Percentiles rank a stretch among this genome's conserved stretches.
Evolutionary conservation across 2,113 vertebrate species (phyloP).

Genomic region (Poeciliopsis occidentalis): DNA sequence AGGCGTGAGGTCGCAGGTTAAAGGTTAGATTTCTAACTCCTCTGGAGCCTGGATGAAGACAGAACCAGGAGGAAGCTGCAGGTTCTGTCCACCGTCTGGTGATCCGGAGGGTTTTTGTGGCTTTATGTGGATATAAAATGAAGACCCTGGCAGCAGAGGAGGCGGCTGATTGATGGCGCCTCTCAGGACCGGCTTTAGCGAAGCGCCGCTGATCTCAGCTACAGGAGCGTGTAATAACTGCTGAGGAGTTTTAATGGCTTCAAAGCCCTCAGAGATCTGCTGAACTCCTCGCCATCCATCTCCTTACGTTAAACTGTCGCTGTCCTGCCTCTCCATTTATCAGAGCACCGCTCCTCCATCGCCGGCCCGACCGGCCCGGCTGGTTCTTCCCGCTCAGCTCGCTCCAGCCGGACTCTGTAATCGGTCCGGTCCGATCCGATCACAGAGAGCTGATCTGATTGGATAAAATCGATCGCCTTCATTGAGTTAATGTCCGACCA

Average conservation of each 20-base stretch:
- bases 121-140: background rate
- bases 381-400: background rate
- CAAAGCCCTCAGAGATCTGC: constrained; percentile 26
- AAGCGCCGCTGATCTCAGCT: constrained; percentile 21
- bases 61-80: no score
- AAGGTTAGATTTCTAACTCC: background rate
- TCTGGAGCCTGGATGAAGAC: no score
- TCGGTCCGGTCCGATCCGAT: no score
- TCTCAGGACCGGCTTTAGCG: constrained; percentile 27
- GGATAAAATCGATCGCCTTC: background rate
- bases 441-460: background rate
- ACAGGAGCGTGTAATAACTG: constrained; percentile 57
- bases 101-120: background rate
- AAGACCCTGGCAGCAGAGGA: background rate
- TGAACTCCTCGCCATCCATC: constrained; percentile 6
- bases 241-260: constrained; percentile 44
- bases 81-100: no score
- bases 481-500: background rate
- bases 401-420: background rate
- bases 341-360: background rate
- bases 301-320: constrained; percentile 16
- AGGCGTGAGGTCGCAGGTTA: background rate
- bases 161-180: constrained; percentile 39
- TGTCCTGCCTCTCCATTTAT: background rate
- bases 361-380: background rate